A percentile compares a stretch with the other conserved stretches of the same genome.
Conservation (phyloP, 2,797 vertebrate genomes). For the Oryzias sinensis region DNA sequence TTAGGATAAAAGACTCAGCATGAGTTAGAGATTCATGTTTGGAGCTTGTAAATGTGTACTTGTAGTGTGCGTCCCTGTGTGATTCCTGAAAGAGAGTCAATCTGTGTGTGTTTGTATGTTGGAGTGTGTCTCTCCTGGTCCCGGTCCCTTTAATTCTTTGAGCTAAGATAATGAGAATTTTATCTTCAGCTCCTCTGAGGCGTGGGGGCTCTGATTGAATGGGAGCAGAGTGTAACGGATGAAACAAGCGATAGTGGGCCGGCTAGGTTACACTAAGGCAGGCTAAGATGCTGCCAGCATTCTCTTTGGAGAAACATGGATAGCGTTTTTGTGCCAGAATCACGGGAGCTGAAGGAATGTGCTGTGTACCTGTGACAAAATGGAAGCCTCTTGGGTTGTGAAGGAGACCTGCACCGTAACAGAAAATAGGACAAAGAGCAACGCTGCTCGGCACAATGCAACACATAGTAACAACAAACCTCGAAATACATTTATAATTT, state of each 20-base stretch:
- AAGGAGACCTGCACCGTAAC: constrained; percentile 32
- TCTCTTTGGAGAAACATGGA: constrained; percentile 54
- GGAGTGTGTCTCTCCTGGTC: constrained; percentile 29
- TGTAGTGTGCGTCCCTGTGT: constrained; percentile 13
- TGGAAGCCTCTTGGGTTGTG: constrained; percentile 51
- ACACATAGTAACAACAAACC: constrained; percentile 15
- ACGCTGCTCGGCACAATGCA: constrained; percentile 7
- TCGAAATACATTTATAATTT: constrained; percentile 8
- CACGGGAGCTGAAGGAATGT: constrained; percentile 57
- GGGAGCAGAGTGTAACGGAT: constrained; percentile 80
- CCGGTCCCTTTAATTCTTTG: constrained; percentile 74
- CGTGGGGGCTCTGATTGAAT: constrained; percentile 74
- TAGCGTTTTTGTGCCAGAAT: constrained; percentile 34
- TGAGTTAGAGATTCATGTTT: constrained; percentile 34
- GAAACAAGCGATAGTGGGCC: constrained; percentile 66
- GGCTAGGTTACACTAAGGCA: constrained; percentile 57
- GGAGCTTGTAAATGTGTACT: constrained; percentile 7
- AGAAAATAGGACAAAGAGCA: constrained; percentile 49
- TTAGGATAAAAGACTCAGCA: constrained; percentile 50
- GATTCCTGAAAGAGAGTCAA: constrained; percentile 13
- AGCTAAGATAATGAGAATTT: constrained; percentile 81
- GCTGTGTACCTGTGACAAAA: constrained; percentile 62
- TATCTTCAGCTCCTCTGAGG: constrained; percentile 75
- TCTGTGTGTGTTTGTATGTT: constrained; percentile 21
- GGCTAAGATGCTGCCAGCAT: constrained; percentile 22